phyloP scores from a whole-genome alignment of 2,113 vertebrate species.

The Psettodes erumei region DNA sequence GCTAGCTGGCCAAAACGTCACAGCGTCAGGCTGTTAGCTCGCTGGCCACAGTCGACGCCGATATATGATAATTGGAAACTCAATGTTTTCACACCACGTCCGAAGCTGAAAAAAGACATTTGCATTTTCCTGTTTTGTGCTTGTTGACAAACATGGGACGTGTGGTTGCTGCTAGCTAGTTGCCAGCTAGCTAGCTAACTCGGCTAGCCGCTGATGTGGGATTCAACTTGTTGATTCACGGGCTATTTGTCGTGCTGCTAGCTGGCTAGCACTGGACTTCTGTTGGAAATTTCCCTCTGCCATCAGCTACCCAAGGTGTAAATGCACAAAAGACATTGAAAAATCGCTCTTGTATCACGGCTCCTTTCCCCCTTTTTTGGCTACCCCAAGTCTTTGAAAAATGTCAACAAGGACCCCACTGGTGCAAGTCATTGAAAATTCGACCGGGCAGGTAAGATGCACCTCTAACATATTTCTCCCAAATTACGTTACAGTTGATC shows the following conservation, averaged over 20 bases:
- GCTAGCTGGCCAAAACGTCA: constrained; percentile 61
- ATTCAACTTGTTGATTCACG: constrained; percentile 86
- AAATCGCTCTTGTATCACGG: constrained; percentile 26
- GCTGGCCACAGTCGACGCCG: background rate
- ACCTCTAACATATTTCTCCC: background rate
- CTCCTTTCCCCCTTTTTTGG: constrained; percentile 50
- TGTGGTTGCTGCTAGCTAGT: constrained; percentile 71
- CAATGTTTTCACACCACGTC: constrained; percentile 5
- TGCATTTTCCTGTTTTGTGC: constrained; percentile 20
- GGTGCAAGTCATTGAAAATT: constrained; percentile 84
- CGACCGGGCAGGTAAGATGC: constrained; percentile 82
- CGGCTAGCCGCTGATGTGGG: constrained; percentile 75
- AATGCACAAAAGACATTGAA: constrained; percentile 78
- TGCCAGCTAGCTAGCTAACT: constrained; percentile 70
- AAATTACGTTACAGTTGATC: background rate
- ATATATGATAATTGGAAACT: background rate
- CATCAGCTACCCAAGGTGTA: constrained; percentile 52
- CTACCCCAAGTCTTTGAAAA: constrained; percentile 64
- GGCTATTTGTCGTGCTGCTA: constrained; percentile 70
- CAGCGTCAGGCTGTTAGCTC: constrained; percentile 2
- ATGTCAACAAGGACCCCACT: constrained; percentile 84
- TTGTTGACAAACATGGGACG: constrained; percentile 77
- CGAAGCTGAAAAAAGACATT: constrained; percentile 18
- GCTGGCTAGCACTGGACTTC: constrained; percentile 73
- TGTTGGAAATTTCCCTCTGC: constrained; percentile 36